Evolutionary conservation across 2,888 invertebrate genomes (phyloP), one percentile per base, ranked within the genome.

Genomic region (Rhagium mordax): DNA sequence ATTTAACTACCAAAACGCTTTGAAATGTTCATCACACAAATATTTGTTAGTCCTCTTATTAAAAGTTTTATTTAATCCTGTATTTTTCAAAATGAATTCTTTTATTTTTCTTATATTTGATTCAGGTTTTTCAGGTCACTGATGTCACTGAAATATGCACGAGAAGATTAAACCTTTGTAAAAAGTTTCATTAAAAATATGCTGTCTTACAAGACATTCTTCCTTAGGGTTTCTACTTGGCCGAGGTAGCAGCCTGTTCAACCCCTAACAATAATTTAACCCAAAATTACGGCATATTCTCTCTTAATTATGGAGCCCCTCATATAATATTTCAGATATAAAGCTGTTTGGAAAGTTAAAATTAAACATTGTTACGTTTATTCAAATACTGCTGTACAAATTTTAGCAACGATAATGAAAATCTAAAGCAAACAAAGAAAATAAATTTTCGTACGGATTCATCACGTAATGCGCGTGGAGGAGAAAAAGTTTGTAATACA

Each of bases 401-500:
- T 77, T 74, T 77, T 70, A 62, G 61, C 62, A 70, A 67, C 70
- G 70, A 76, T 74, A 76, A 76, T 72, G 71, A 72, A 74, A 76
- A 74, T 76, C 72, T 66, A 76, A 76, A 74, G 74, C 55, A 76
- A 76, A 76, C 76, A 76, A 76, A 66, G 74, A 72, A 72, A 76
- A 76, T 74, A 76, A 76, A 74, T 76, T 76, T 76, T 62, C 70
- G 70, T 70, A 62, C 72, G 64, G 65, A 74, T 74, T 74, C 74
- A 74, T 76, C 74, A 72, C 74, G 71, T 74, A 76, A 66, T 73
- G 53, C 71, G 49, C 67, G 57, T 60, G 41, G 53, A 47, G 47
- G 47, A 47, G 57, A 67, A 41, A 67, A 24, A 55, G 55, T 67
- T 57, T 67, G 41, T 67, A 57, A 57, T 47, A 21, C 18, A 47